A percentile compares a stretch with the other conserved stretches of the same genome.
These are phyloP conservation scores for Clepsis dumicolana DNA, from an alignment of 2,888 invertebrate species.

Conservation along the genomic window DNA sequence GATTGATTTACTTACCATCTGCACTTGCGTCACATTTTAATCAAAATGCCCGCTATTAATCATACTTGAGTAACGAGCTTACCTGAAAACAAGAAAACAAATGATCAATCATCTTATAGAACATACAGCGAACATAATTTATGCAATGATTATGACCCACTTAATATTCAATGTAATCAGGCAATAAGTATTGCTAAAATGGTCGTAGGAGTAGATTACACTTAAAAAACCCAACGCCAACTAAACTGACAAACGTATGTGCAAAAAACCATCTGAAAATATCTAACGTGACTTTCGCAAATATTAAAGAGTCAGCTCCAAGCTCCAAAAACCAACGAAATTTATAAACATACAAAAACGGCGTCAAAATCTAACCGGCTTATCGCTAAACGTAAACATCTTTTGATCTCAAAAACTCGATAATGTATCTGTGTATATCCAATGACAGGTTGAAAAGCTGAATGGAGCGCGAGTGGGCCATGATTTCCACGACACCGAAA, in stretches of 20 bases:
- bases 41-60: slow-evolving; percentile 27
- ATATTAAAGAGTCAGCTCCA: too few relatives aligned
- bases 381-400: neutral
- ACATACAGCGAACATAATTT: slow-evolving; percentile 21
- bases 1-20: slow-evolving; percentile 34
- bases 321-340: too few relatives aligned
- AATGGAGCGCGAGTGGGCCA: slow-evolving; percentile 55
- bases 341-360: too few relatives aligned
- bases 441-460: slow-evolving; percentile 56
- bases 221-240: too few relatives aligned
- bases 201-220: neutral
- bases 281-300: too few relatives aligned
- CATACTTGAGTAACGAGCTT: slow-evolving; percentile 47
- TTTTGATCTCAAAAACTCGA: slow-evolving; percentile 13
- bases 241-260: too few relatives aligned
- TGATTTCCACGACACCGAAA: slow-evolving; percentile 54
- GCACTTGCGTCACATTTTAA: slow-evolving; percentile 35
- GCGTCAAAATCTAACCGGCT: neutral
- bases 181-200: slow-evolving; percentile 5
- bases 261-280: too few relatives aligned
- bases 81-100: slow-evolving; percentile 52
- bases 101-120: slow-evolving; percentile 40
- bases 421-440: slow-evolving; percentile 17
- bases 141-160: slow-evolving; percentile 31
- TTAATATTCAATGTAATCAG: slow-evolving; percentile 4